Conservation (phyloP, 2,797 vertebrate genomes). For the Xenops minutus region DNA sequence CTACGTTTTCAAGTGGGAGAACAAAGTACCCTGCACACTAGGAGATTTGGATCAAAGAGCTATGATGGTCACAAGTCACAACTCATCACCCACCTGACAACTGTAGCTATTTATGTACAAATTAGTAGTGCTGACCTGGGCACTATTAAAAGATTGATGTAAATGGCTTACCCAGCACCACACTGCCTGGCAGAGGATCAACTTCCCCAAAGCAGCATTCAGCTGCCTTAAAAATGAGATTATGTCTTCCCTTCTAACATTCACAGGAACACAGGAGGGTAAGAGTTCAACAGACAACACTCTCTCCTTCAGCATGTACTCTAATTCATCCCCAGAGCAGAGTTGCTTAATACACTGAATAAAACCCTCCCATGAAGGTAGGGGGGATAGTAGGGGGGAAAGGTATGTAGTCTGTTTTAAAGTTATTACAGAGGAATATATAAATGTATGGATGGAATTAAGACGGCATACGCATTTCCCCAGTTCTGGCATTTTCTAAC, state of each 20-base stretch:
- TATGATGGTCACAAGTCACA: slow-evolving; percentile 43
- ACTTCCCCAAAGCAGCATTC: slow-evolving; percentile 51
- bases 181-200: slow-evolving; percentile 52
- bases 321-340: slow-evolving; percentile 22
- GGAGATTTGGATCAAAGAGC: slow-evolving; percentile 24
- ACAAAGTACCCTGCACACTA: slow-evolving; percentile 4
- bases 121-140: slow-evolving; percentile 53
- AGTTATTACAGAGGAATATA: slow-evolving; percentile 18
- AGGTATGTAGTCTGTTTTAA: background rate
- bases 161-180: slow-evolving; percentile 53
- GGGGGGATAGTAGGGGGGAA: background rate
- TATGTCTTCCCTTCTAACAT: slow-evolving; percentile 45
- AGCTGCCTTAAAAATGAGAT: slow-evolving; percentile 55
- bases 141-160: slow-evolving; percentile 51
- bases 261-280: slow-evolving; percentile 19
- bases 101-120: slow-evolving; percentile 53
- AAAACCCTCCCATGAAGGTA: background rate
- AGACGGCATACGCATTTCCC: background rate
- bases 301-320: slow-evolving; percentile 23
- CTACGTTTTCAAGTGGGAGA: background rate
- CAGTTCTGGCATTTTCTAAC: slow-evolving; percentile 17
- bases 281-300: slow-evolving; percentile 58
- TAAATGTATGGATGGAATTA: slow-evolving; percentile 9
- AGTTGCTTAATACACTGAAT: background rate
- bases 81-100: slow-evolving; percentile 48